Evolutionary conservation across 2,113 vertebrate species (phyloP).

Genomic region (Centropus bengalensis): DNA sequence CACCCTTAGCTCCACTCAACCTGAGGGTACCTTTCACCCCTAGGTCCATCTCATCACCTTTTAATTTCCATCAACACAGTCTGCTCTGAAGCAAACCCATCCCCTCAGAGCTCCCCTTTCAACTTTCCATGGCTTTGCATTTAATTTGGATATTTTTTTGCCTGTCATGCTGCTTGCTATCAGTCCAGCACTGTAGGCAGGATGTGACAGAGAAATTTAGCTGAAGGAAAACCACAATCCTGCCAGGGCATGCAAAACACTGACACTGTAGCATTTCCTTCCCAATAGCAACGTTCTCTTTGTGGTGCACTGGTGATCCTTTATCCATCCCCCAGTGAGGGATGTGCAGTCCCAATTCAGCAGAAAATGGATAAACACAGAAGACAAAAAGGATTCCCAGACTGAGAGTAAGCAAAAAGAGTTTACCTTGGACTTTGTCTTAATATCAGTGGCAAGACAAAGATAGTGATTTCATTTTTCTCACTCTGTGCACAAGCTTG

Average conservation of each 20-base stretch:
- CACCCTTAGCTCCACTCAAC: background rate
- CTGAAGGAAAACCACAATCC: background rate
- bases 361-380: background rate
- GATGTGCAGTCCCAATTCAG: background rate
- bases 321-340: background rate
- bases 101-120: background rate
- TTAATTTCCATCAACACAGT: background rate
- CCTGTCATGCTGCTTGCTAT: background rate
- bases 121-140: background rate
- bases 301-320: background rate
- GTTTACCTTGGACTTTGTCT: background rate
- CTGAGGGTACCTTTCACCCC: background rate
- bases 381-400: background rate
- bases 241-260: background rate
- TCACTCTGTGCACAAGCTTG: background rate
- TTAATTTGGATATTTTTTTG: background rate
- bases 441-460: background rate
- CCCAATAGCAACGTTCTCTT: background rate
- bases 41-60: background rate
- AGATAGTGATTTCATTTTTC: background rate
- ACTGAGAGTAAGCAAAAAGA: background rate
- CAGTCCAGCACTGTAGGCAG: background rate
- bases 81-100: background rate
- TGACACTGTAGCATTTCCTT: background rate
- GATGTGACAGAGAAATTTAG: background rate